Percentiles rank a stretch among this genome's conserved stretches.
Conservation (phyloP, 2,113 vertebrate genomes). For the Oncorhynchus keta region DNA sequence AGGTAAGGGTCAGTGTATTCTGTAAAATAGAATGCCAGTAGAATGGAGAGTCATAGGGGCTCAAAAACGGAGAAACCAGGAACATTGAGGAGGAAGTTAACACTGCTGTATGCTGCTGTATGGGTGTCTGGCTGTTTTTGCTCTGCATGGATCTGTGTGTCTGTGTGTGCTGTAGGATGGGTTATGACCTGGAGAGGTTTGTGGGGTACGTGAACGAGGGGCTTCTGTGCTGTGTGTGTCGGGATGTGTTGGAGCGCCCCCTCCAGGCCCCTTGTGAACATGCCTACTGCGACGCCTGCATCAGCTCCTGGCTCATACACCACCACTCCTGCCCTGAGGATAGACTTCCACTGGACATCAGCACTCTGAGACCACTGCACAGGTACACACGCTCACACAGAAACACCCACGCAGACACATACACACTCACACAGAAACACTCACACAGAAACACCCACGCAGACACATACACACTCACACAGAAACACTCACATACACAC, state of each 20-base stretch:
- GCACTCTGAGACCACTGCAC: slow-evolving; percentile 79
- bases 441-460: background rate
- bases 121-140: no score
- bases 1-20: background rate
- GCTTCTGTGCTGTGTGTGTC: slow-evolving; percentile 86
- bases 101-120: no score
- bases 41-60: slow-evolving; percentile 12
- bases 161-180: slow-evolving; percentile 71
- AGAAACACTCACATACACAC: no score
- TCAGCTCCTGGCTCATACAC: slow-evolving; percentile 84
- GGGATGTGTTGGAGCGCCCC: slow-evolving; percentile 82
- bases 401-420: background rate
- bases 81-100: no score
- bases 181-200: slow-evolving; percentile 86
- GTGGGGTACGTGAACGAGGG: slow-evolving; percentile 89
- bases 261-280: slow-evolving; percentile 90
- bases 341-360: slow-evolving; percentile 76
- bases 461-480: no score
- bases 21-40: background rate
- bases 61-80: no score
- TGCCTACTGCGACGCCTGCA: slow-evolving; percentile 84
- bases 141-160: background rate
- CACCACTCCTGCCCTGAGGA: slow-evolving; percentile 87
- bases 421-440: background rate
- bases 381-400: slow-evolving; percentile 64